Percentiles rank a stretch among this genome's conserved stretches.
Evolutionary conservation across 2,888 invertebrate genomes (phyloP).

Genomic region (Lycophotia porphyrea): DNA sequence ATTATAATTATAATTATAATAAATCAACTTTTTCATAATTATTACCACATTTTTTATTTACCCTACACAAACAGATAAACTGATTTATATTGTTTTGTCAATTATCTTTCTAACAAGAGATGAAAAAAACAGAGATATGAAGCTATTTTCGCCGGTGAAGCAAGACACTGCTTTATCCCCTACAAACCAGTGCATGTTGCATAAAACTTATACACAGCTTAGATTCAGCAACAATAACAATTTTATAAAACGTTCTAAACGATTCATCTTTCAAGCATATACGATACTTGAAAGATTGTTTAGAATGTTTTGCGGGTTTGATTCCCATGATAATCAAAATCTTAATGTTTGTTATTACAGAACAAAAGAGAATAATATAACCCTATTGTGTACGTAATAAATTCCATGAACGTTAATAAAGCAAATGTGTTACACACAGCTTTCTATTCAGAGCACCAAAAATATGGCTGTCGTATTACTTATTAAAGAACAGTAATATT

Average conservation of each 20-base stretch:
- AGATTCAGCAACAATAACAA: background rate
- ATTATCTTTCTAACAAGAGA: too few relatives aligned
- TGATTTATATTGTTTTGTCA: too few relatives aligned
- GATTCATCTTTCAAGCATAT: background rate
- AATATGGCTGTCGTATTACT: slow-evolving; percentile 13
- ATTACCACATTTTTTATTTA: slow-evolving; percentile 85
- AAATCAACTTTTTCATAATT: slow-evolving; percentile 91
- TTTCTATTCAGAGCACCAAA: slow-evolving; percentile 10
- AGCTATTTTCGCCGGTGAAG: background rate
- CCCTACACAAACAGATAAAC: background rate
- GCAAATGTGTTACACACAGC: slow-evolving; percentile 27
- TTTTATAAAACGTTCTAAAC: background rate
- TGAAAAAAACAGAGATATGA: too few relatives aligned
- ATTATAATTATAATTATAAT: slow-evolving; percentile 90
- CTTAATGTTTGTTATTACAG: background rate
- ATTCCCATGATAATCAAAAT: slow-evolving; percentile 3
- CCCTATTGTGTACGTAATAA: slow-evolving; percentile 15
- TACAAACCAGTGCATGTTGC: background rate
- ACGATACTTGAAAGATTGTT: background rate
- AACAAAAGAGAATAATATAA: slow-evolving; percentile 6
- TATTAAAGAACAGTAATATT: slow-evolving; percentile 8
- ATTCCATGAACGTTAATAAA: slow-evolving; percentile 29
- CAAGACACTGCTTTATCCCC: background rate
- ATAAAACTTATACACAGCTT: background rate
- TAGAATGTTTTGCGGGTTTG: background rate